Evolutionary conservation across 2,113 vertebrate genomes (phyloP).

Genomic region (human): GRCh38 chr12:18953001-18953500

Average conservation of each 20-base stretch:
- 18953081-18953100: neutral
- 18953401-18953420: neutral
- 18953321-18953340: neutral
- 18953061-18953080: neutral
- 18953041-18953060: neutral
- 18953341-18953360: neutral
- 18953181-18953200: neutral
- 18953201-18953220: neutral
- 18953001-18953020: neutral
- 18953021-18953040: neutral
- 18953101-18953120: neutral
- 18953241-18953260: neutral
- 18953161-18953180: neutral
- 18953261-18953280: neutral
- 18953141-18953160: neutral
- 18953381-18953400: conserved; percentile 28
- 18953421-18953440: neutral
- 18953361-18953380: neutral
- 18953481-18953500: neutral
- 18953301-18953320: neutral
- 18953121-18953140: neutral
- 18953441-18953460: neutral
- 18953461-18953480: neutral
- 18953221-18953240: neutral
- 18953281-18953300: neutral